Conservation (phyloP, 2,113 vertebrate species). For the Jaculus jaculus region DNA sequence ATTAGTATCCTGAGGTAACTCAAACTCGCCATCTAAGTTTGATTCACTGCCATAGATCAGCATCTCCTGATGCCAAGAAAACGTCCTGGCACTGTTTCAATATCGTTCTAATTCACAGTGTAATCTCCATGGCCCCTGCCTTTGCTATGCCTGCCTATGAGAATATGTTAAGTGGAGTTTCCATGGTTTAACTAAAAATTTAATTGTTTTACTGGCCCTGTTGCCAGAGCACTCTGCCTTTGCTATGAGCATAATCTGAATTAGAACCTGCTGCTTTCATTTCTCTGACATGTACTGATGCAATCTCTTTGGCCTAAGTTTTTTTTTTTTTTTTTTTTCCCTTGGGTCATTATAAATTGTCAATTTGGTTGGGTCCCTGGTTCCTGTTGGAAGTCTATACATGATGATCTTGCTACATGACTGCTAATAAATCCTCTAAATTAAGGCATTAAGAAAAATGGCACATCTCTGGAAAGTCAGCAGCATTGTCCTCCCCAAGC, state of each 20-base stretch:
- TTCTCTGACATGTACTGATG: conserved; percentile 27
- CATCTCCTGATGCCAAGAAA: neutral
- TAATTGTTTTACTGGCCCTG: conserved; percentile 23
- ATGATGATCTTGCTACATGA: conserved; percentile 47
- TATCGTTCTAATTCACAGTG: conserved; percentile 38
- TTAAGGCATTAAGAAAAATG: conserved; percentile 50
- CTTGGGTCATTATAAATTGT: conserved; percentile 51
- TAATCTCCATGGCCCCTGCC: neutral
- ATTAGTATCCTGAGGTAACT: neutral
- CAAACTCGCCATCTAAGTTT: neutral
- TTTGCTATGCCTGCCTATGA: conserved; percentile 23
- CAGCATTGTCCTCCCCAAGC: neutral
- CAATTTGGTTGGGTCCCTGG: conserved; percentile 23
- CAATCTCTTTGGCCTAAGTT: neutral
- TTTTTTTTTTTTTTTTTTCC: neutral
- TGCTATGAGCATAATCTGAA: neutral
- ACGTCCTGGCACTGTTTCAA: neutral
- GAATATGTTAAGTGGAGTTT: neutral
- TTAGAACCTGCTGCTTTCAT: conserved; percentile 40
- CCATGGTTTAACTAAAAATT: conserved; percentile 40
- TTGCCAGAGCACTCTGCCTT: neutral
- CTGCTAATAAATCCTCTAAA: conserved; percentile 69
- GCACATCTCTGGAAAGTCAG: conserved; percentile 47
- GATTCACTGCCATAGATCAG: conserved; percentile 26
- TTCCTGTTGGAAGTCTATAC: neutral